Conservation (phyloP, 92 coral and sea anemone species). For the Epizoanthus scotinus region DNA sequence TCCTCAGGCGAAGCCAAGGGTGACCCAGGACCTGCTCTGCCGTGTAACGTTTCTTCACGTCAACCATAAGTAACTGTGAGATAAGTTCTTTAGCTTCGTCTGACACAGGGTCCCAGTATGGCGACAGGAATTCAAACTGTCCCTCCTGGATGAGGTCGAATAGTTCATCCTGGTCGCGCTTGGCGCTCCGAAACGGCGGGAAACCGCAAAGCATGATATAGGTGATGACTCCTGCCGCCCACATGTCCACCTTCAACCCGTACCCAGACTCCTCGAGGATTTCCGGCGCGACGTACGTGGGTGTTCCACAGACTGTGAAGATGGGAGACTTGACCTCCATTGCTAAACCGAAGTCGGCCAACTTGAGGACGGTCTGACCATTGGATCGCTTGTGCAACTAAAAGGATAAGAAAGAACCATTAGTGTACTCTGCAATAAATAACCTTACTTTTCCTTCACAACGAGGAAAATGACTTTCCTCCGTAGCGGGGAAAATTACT, state of each 20-base stretch:
- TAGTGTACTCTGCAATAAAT: neutral
- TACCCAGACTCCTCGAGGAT: slow-evolving; percentile 95
- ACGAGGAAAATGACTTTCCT: no score
- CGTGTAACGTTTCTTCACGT: slow-evolving; percentile 58
- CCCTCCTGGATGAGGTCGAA: slow-evolving; percentile 92
- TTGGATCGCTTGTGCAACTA: slow-evolving; percentile 87
- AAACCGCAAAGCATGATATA: slow-evolving; percentile 99
- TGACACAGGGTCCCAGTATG: slow-evolving; percentile 94
- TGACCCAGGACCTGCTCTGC: slow-evolving; percentile 86
- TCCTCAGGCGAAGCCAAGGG: slow-evolving; percentile 70
- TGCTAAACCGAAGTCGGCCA: slow-evolving; percentile 98
- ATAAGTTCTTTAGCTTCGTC: slow-evolving; percentile 85
- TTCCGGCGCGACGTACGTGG: slow-evolving; percentile 98
- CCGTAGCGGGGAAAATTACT: no score
- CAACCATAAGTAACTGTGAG: slow-evolving; percentile 76
- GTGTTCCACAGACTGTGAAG: slow-evolving; percentile 97
- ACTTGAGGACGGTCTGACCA: slow-evolving; percentile 78
- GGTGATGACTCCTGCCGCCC: slow-evolving; percentile 99
- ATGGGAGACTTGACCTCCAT: slow-evolving; percentile 87
- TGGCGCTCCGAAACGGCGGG: slow-evolving; percentile 99
- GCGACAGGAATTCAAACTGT: slow-evolving; percentile 89
- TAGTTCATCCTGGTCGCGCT: slow-evolving; percentile 95
- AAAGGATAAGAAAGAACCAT: neutral
- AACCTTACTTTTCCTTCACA: no score
- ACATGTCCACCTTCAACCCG: slow-evolving; percentile 95